Evolutionary conservation across 2,797 vertebrate species (phyloP).

Genomic region (Pipistrellus nathusii): DNA sequence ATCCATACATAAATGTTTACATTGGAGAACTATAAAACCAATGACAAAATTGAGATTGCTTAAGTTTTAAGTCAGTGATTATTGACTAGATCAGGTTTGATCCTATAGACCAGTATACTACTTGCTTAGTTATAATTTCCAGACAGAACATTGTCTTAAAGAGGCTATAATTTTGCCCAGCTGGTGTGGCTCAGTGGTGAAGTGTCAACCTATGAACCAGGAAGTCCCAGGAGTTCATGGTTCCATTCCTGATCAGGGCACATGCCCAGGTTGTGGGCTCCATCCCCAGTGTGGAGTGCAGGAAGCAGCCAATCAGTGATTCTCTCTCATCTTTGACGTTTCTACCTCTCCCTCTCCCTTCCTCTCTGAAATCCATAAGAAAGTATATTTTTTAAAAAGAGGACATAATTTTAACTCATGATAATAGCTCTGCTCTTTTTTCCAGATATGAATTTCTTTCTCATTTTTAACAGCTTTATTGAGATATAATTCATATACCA

Average conservation of each 20-base stretch:
- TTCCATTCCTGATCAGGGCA: too few relatives aligned
- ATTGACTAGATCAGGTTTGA: background rate
- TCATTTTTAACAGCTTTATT: background rate
- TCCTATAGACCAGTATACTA: background rate
- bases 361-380: too few relatives aligned
- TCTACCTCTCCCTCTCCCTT: too few relatives aligned
- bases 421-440: conserved; percentile 31
- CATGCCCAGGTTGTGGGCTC: too few relatives aligned
- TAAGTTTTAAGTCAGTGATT: conserved; percentile 33
- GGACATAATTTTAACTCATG: background rate
- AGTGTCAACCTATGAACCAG: too few relatives aligned
- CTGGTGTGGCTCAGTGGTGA: too few relatives aligned
- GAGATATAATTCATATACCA: background rate
- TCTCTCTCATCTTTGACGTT: too few relatives aligned
- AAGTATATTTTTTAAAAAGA: background rate
- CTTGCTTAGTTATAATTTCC: conserved; percentile 46
- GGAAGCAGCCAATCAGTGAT: too few relatives aligned
- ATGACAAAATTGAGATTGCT: background rate
- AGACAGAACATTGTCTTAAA: conserved; percentile 16
- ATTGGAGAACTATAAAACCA: background rate
- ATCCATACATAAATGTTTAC: conserved; percentile 1
- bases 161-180: background rate
- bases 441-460: background rate
- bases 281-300: too few relatives aligned
- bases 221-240: too few relatives aligned